Base-by-base conservation (phyloP, 37 sponge, comb jelly and placozoan genomes). In the Halichondria panicea region DNA sequence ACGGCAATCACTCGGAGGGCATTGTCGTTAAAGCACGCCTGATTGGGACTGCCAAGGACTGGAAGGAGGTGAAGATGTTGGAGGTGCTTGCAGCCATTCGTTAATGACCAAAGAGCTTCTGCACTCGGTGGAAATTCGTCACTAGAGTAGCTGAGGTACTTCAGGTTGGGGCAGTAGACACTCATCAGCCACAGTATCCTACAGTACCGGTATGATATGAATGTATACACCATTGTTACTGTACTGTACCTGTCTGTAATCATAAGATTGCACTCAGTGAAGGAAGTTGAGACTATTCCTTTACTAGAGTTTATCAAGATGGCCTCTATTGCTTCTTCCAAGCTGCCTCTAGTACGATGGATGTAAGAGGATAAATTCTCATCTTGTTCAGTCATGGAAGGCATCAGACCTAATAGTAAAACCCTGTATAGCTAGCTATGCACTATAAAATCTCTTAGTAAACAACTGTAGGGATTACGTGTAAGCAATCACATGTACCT, bases 51-150 rank as follows among this genome's bases (percentile, higher is more conserved):
- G 54, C 50, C 58, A 5, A 67, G 46, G 31, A 73, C 42, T 41
- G 87, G 87, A 37, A 70, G 75, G 4, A 87, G 50, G 25, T 64
- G 54, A 18, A 87, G 70, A 34, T 46, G 38, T 32, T 58, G 46
- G 39, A 87, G 25, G 41, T 68, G 69, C 6, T 63, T 46, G 42
- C 87, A 87, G 18, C 87, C 87, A 43, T 80, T 79, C 34, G 68
- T 48, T 4, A 87, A 81, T 19, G 81, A 53, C 87, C 87, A 87
- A 40, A 87, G 74, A 0, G 79, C 66, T 45, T 72, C 81, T 2
- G 75, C 63, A 25, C 78, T 65, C 15, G 81, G 76, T 7, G 87
- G 87, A 43, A 87, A 87, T 63, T 79, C 87, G 52, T 87, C 81
- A 68, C 79, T 78, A 43, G 37, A 40, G 76, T 87, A 87, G 41